These are phyloP conservation scores for Heliothis virescens DNA, from an alignment of 1,140 invertebrate genomes.

Conservation along the genomic window DNA sequence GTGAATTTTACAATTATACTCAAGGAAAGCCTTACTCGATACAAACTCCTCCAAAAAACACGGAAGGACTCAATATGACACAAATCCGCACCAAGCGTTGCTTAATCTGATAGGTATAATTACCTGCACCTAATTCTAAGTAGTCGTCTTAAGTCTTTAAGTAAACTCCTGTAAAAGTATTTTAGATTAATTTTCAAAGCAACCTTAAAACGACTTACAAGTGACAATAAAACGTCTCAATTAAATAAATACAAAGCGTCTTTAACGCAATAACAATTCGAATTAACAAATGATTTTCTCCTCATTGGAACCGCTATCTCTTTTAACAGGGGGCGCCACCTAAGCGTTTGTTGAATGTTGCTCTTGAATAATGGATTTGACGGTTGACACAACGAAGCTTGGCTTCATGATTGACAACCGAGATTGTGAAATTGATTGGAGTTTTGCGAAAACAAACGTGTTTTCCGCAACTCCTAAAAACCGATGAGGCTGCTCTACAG, in stretches of 20 bases:
- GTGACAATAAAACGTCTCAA: not conserved
- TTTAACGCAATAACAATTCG: not conserved
- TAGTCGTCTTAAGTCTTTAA: no score
- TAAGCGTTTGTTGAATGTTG: constrained; percentile 66
- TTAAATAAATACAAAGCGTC: constrained; percentile 6
- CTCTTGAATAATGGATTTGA: constrained; percentile 73
- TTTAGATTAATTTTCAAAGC: not conserved
- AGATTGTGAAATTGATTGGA: constrained; percentile 44
- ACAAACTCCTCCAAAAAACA: no score
- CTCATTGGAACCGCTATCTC: constrained; percentile 19
- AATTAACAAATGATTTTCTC: not conserved
- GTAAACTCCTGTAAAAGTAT: no score
- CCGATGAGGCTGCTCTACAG: constrained; percentile 16
- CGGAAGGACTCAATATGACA: no score
- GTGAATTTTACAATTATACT: no score
- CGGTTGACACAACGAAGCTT: constrained; percentile 54
- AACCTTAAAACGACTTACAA: not conserved
- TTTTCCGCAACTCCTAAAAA: constrained; percentile 41
- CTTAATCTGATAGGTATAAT: no score
- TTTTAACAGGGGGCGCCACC: constrained; percentile 31
- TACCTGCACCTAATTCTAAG: no score
- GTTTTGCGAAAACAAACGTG: constrained; percentile 42
- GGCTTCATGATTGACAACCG: constrained; percentile 51
- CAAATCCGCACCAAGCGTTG: no score
- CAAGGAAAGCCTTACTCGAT: no score